Percentiles rank a stretch among this genome's conserved stretches.
phyloP scores from a whole-genome alignment of 2,797 vertebrate species.

The Octomys mimax region DNA sequence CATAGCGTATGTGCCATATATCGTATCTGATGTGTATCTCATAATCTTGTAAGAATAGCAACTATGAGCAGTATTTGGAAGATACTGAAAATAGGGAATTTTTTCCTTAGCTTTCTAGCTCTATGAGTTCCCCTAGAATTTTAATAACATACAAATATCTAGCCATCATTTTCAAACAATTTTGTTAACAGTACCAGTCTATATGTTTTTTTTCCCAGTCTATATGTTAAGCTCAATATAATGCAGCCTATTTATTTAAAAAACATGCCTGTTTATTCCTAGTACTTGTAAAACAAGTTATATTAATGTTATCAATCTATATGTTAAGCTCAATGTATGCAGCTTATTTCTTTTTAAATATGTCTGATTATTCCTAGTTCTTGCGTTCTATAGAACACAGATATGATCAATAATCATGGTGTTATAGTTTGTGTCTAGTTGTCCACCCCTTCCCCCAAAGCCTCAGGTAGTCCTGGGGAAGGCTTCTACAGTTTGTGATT shows the following conservation, averaged over 20 bases:
- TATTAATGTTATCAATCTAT: constrained; percentile 57
- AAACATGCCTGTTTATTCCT: not conserved
- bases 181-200: constrained; percentile 60
- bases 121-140: constrained; percentile 45
- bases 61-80: not conserved
- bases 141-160: constrained; percentile 52
- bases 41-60: not conserved
- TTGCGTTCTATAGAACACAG: constrained; percentile 69
- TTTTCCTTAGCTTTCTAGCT: constrained; percentile 27
- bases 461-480: no score
- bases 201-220: constrained; percentile 25
- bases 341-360: constrained; percentile 30
- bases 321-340: constrained; percentile 52
- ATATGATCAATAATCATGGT: constrained; percentile 64
- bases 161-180: constrained; percentile 54
- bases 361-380: constrained; percentile 44
- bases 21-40: not conserved
- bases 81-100: not conserved
- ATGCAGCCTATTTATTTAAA: constrained; percentile 57
- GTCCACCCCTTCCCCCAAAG: no score
- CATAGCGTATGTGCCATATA: not conserved
- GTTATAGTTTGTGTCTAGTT: constrained; percentile 52
- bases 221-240: constrained; percentile 54
- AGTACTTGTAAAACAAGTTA: not conserved
- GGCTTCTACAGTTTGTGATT: no score